Percentiles rank a stretch among this genome's conserved stretches.
These are phyloP conservation scores for Xiphophorus couchianus DNA, from an alignment of 2,113 vertebrate species.

Conservation along the genomic window DNA sequence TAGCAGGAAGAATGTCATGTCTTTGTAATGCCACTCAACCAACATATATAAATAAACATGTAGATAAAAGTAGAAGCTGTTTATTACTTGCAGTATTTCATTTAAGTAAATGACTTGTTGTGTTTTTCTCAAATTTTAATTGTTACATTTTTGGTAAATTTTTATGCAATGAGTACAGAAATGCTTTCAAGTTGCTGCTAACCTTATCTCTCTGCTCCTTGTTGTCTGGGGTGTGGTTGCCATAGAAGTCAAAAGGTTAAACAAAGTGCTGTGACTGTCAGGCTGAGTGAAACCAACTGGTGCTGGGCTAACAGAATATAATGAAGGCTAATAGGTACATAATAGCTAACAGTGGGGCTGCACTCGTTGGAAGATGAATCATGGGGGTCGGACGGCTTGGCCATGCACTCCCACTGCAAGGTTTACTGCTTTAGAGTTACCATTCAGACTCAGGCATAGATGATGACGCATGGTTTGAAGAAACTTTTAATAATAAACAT, in stretches of 20 bases:
- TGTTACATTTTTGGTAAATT: constrained; percentile 22
- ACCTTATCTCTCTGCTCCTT: constrained; percentile 67
- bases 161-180: constrained; percentile 41
- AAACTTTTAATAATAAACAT: not conserved
- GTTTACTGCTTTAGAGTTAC: constrained; percentile 61
- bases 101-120: constrained; percentile 15
- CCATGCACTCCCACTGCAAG: constrained; percentile 82
- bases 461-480: constrained; percentile 27
- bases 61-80: constrained; percentile 63
- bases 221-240: constrained; percentile 82
- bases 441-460: constrained; percentile 68
- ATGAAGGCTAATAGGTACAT: constrained; percentile 99
- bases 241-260: constrained; percentile 92
- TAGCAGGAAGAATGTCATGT: constrained; percentile 68
- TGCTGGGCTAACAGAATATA: constrained; percentile 92
- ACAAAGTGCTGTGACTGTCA: constrained; percentile 93
- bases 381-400: constrained; percentile 85
- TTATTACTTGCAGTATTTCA: constrained; percentile 29
- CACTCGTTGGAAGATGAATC: constrained; percentile 90
- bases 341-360: constrained; percentile 92
- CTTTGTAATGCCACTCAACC: constrained; percentile 69
- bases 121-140: constrained; percentile 7
- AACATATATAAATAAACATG: constrained; percentile 68
- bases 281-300: constrained; percentile 96
- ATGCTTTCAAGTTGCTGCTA: constrained; percentile 62